Conservation (phyloP, 2,888 invertebrate species). For the Ennomos erosarius region DNA sequence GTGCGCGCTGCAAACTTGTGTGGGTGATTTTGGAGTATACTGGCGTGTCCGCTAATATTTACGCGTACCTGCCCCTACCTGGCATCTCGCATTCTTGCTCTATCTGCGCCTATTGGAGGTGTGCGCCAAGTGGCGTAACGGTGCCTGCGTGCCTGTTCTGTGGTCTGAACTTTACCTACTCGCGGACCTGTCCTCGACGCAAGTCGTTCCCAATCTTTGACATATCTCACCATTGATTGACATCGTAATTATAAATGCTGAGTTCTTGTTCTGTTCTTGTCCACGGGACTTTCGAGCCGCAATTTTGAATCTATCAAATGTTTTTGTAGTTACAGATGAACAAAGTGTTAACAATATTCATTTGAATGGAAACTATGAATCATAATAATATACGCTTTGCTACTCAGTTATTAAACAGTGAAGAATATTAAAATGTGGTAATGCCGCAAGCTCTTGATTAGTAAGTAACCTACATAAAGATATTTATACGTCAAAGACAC, state of each 20-base stretch:
- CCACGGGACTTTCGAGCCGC: constrained; percentile 55
- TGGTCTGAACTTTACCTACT: constrained; percentile 53
- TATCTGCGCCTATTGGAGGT: constrained; percentile 70
- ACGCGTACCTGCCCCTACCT: constrained; percentile 69
- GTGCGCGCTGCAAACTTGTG: constrained; percentile 21
- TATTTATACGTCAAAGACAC: constrained; percentile 35
- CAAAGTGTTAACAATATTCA: constrained; percentile 20
- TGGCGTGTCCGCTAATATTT: constrained; percentile 34
- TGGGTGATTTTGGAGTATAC: constrained; percentile 34
- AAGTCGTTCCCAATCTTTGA: constrained; percentile 55
- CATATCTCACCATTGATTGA: constrained; percentile 61
- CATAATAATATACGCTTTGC: constrained; percentile 22
- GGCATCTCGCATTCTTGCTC: constrained; percentile 74
- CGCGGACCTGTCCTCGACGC: constrained; percentile 58
- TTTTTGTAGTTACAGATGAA: constrained; percentile 33
- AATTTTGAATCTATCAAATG: constrained; percentile 41
- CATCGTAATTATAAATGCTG: constrained; percentile 69
- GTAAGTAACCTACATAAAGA: constrained; percentile 4
- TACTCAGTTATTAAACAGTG: constrained; percentile 27
- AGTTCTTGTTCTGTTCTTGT: constrained; percentile 49
- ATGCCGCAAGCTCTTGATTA: constrained; percentile 3
- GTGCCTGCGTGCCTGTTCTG: constrained; percentile 60
- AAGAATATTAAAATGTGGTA: constrained; percentile 11
- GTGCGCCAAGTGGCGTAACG: constrained; percentile 64
- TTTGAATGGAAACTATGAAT: constrained; percentile 27